These are phyloP conservation scores for Euthynnus affinis DNA, from an alignment of 2,797 vertebrate species.

Conservation along the genomic window DNA sequence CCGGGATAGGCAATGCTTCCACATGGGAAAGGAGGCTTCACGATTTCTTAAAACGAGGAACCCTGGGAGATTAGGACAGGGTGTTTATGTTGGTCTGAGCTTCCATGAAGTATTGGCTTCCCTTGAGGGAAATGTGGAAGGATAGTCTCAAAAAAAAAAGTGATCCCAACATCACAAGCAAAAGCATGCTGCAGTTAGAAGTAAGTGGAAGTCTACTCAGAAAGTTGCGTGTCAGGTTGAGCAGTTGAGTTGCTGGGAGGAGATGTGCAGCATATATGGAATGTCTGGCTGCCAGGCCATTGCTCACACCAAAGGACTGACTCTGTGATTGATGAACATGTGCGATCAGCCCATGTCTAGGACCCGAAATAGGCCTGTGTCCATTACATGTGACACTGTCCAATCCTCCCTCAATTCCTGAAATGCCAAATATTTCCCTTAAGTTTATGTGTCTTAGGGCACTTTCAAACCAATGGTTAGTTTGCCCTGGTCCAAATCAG, in stretches of 20 bases:
- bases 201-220: slow-evolving; percentile 12
- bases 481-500: background rate
- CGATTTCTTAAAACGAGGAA: slow-evolving; percentile 19
- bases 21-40: slow-evolving; percentile 24
- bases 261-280: slow-evolving; percentile 59
- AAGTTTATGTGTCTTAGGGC: background rate
- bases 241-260: slow-evolving; percentile 54
- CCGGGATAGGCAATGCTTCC: slow-evolving; percentile 25
- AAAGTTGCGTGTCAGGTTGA: slow-evolving; percentile 41
- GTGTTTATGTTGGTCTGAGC: slow-evolving; percentile 48
- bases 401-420: slow-evolving; percentile 61
- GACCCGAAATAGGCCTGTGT: slow-evolving; percentile 62
- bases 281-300: slow-evolving; percentile 56
- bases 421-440: slow-evolving; percentile 63
- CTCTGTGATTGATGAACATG: slow-evolving; percentile 63
- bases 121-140: slow-evolving; percentile 25
- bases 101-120: slow-evolving; percentile 24
- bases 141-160: slow-evolving; percentile 5
- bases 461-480: background rate
- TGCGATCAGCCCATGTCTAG: slow-evolving; percentile 34
- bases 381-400: slow-evolving; percentile 52
- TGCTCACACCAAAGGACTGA: slow-evolving; percentile 37
- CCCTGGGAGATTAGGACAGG: slow-evolving; percentile 26
- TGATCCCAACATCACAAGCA: slow-evolving; percentile 27
- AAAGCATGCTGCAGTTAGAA: slow-evolving; percentile 23